These are phyloP conservation scores for Ischnura elegans DNA, from an alignment of 2,888 invertebrate genomes.

Conservation along the genomic window DNA sequence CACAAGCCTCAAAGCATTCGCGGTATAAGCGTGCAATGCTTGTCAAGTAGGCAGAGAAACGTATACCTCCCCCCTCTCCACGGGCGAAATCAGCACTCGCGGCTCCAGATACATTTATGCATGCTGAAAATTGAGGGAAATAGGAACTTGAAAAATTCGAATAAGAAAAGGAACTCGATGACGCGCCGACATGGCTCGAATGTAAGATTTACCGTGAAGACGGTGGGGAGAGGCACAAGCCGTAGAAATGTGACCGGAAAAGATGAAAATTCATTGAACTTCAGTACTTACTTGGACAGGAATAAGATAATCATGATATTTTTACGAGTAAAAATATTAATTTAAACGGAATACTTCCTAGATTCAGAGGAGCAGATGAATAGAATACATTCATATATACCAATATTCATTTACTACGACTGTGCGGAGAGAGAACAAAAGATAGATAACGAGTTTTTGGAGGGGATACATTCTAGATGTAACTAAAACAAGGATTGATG, in stretches of 20 bases:
- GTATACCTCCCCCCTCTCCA: not conserved
- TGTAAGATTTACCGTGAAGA: not conserved
- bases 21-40: not conserved
- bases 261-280: too few species aligned
- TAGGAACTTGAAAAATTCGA: not conserved
- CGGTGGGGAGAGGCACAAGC: not conserved
- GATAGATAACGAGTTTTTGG: too few species aligned
- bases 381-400: too few species aligned
- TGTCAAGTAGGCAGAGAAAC: not conserved
- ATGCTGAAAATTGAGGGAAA: not conserved
- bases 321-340: too few species aligned
- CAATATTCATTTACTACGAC: too few species aligned
- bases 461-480: too few species aligned
- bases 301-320: too few species aligned
- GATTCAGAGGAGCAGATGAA: too few species aligned
- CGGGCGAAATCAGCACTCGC: not conserved
- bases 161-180: not conserved
- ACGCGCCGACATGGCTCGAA: not conserved
- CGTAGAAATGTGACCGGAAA: not conserved
- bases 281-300: too few species aligned
- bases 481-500: too few species aligned
- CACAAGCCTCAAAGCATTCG: not conserved
- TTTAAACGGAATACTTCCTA: too few species aligned
- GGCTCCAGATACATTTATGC: not conserved
- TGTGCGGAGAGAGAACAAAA: too few species aligned